phyloP scores from a whole-genome alignment of 2,797 vertebrate species.

The Sebastes umbrosus region DNA sequence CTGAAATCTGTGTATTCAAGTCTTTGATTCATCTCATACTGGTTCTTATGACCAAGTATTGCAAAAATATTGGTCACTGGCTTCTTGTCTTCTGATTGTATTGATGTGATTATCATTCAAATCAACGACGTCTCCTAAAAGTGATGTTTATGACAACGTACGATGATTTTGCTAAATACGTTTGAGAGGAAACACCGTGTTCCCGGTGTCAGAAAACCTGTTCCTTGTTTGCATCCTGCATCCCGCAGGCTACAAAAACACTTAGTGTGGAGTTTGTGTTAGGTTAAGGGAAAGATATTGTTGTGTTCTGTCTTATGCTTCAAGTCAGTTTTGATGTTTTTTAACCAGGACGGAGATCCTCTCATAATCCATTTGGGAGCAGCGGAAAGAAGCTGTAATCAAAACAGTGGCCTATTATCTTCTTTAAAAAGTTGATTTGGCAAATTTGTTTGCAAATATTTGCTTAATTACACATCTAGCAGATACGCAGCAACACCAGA shows the following conservation, averaged over 20 bases:
- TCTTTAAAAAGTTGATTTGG: not conserved
- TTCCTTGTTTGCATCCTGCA: not conserved
- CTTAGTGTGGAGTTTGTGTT: not conserved
- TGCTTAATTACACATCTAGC: too few relatives aligned
- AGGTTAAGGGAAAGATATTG: not conserved
- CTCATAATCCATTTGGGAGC: not conserved
- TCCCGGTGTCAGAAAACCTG: too few relatives aligned
- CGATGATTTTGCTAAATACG: not conserved
- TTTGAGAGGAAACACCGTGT: not conserved
- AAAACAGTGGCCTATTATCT: not conserved
- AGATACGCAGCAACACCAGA: too few relatives aligned
- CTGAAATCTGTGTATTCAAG: not conserved
- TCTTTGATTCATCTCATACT: not conserved
- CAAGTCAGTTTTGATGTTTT: not conserved
- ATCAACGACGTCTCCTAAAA: not conserved
- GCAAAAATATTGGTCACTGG: not conserved
- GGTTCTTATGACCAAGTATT: not conserved
- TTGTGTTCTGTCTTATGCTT: not conserved
- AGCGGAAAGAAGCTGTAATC: not conserved
- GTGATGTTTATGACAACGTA: not conserved
- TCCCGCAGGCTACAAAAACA: not conserved
- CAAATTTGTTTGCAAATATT: too few relatives aligned
- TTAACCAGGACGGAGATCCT: not conserved
- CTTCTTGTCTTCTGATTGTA: not conserved
- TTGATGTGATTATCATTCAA: not conserved